These are phyloP conservation scores for Bergia puertoricense DNA, from an alignment of 92 coral and sea anemone genomes.

Conservation along the genomic window DNA sequence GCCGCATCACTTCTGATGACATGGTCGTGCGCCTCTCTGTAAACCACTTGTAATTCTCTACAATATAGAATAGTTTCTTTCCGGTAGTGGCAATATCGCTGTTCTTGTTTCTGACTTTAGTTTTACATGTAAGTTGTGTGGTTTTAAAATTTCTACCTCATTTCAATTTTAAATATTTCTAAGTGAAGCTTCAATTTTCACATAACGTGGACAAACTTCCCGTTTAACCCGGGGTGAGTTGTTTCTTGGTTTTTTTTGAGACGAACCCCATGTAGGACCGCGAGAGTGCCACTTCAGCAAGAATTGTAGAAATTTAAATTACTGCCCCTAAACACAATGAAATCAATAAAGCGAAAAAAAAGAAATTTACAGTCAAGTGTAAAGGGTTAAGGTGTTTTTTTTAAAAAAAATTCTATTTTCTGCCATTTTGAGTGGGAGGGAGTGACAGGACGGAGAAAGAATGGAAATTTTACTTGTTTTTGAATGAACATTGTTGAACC, in stretches of 20 bases:
- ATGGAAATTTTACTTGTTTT: background rate
- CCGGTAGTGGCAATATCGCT: conserved; percentile 24
- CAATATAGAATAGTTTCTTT: conserved; percentile 20
- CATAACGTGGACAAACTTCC: background rate
- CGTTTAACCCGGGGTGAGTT: background rate
- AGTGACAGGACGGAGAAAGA: background rate
- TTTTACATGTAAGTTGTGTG: background rate
- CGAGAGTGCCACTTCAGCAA: background rate
- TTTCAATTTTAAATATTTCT: background rate
- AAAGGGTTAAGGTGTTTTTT: background rate
- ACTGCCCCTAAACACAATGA: background rate
- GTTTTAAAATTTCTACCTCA: no score
- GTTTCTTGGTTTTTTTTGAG: background rate
- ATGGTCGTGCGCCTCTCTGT: conserved; percentile 7
- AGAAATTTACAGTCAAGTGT: background rate
- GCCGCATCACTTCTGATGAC: background rate
- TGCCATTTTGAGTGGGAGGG: background rate
- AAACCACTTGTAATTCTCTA: conserved; percentile 34
- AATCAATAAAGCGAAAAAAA: background rate
- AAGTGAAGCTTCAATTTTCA: background rate
- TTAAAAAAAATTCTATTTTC: background rate
- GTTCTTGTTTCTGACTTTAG: background rate
- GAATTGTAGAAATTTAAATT: background rate
- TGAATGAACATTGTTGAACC: background rate
- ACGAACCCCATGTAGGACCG: background rate